phyloP scores from a whole-genome alignment of 2,888 invertebrate genomes.

The Venusia cambrica region DNA sequence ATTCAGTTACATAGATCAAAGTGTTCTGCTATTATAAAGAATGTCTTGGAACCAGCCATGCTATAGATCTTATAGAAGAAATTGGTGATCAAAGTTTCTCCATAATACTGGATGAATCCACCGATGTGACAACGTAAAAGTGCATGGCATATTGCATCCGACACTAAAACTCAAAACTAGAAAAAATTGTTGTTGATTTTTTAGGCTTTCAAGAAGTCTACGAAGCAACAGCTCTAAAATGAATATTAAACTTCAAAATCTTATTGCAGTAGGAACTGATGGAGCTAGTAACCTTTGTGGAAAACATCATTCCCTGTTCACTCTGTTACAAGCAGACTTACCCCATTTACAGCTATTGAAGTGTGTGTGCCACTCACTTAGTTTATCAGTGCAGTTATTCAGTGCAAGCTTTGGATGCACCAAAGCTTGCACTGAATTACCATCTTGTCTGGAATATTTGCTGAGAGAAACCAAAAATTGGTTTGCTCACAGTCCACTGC shows the following conservation, averaged over 20 bases:
- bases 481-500: constrained; percentile 20
- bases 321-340: not conserved
- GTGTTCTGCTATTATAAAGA: constrained; percentile 16
- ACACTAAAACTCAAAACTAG: constrained; percentile 10
- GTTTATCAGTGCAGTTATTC: not conserved
- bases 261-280: not conserved
- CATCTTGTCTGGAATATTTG: not conserved
- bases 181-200: constrained; percentile 3
- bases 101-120: constrained; percentile 18
- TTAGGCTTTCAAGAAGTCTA: constrained; percentile 7
- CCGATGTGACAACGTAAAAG: constrained; percentile 16
- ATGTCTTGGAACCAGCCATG: constrained; percentile 9
- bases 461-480: constrained; percentile 18
- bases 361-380: not conserved
- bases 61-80: constrained; percentile 17
- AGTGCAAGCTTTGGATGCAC: too few relatives aligned
- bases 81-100: constrained; percentile 15
- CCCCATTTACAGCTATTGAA: not conserved
- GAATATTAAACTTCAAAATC: constrained; percentile 7
- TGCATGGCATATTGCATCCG: constrained; percentile 17
- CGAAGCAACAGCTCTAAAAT: constrained; percentile 13
- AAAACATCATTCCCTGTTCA: not conserved
- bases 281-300: not conserved
- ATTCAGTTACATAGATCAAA: constrained; percentile 16
- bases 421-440: not conserved